Conservation (phyloP, 2,797 vertebrate genomes). For the Phyllotis vaccarum region DNA sequence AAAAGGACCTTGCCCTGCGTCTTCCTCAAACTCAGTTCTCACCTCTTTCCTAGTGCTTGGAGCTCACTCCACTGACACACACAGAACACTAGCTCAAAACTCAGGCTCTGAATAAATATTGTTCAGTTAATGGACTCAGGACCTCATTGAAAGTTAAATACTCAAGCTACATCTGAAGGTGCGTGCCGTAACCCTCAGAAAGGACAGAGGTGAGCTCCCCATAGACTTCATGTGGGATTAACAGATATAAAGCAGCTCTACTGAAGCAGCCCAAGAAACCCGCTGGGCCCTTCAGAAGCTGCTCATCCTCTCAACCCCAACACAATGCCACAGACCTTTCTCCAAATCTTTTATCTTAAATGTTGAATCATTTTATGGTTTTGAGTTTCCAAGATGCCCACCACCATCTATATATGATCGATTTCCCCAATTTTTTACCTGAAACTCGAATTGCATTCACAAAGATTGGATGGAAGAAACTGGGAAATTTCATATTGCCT, state of each 20-base stretch:
- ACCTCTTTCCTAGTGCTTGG: background rate
- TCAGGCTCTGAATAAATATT: background rate
- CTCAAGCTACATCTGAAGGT: too few relatives aligned
- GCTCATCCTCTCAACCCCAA: background rate
- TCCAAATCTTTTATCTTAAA: background rate
- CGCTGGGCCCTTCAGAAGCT: background rate
- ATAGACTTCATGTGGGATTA: background rate
- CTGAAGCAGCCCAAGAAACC: background rate
- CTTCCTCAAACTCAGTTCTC: background rate
- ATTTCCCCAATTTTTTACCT: background rate
- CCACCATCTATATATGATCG: background rate
- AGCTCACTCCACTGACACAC: too few relatives aligned
- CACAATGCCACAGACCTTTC: background rate
- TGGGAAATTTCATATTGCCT: background rate
- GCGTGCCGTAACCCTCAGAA: too few relatives aligned
- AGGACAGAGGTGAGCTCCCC: background rate
- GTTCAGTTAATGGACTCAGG: background rate
- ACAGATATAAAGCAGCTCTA: background rate
- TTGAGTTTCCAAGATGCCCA: background rate
- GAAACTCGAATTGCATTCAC: background rate
- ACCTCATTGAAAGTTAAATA: background rate
- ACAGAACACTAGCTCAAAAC: background rate
- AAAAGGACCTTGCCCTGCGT: background rate
- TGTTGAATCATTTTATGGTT: background rate
- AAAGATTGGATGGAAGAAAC: background rate